phyloP scores from a whole-genome alignment of 2,113 vertebrate species.

The Rhagologus leucostigma region DNA sequence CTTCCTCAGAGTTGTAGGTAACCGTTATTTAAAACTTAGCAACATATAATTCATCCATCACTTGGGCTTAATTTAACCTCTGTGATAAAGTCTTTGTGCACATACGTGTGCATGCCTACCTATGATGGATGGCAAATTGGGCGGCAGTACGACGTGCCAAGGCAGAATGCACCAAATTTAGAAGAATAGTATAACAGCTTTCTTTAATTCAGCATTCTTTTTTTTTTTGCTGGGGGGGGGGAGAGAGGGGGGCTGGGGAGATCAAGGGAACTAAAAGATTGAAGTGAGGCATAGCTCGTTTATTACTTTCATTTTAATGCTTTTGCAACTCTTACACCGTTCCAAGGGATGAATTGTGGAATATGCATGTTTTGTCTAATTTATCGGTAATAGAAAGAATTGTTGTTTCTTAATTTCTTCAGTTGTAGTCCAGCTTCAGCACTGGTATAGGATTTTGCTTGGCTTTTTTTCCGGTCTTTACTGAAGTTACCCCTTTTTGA shows the following conservation, averaged over 20 bases:
- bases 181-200: not conserved
- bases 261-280: not conserved
- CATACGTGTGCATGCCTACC: not conserved
- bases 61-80: not conserved
- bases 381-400: not conserved
- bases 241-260: too few species aligned
- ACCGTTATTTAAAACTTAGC: not conserved
- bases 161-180: not conserved
- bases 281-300: not conserved
- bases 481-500: not conserved
- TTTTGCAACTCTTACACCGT: not conserved
- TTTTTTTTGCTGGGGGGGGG: not conserved
- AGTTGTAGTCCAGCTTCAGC: not conserved
- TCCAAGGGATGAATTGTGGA: not conserved
- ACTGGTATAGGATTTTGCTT: not conserved
- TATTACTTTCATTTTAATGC: not conserved
- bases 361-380: not conserved
- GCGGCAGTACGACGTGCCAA: accelerated
- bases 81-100: not conserved
- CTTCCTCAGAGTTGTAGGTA: not conserved
- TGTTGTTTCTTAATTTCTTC: not conserved
- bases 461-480: not conserved
- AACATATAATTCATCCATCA: not conserved
- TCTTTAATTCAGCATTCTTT: not conserved
- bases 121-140: not conserved